Base-by-base conservation (phyloP, 2,888 invertebrate species). In the Malthinus seriepunctatus region DNA sequence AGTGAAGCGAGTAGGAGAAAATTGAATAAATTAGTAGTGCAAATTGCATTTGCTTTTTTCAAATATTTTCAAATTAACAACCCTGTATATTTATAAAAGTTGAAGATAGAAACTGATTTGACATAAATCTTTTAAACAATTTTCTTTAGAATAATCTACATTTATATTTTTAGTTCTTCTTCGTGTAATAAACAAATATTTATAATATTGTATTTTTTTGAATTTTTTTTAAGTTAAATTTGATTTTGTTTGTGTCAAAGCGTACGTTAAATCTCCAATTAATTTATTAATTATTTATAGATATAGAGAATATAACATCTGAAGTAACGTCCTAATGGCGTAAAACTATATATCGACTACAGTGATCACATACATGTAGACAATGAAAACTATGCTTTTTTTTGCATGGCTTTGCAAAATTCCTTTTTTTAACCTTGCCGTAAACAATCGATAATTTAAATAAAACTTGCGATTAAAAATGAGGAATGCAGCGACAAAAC, bases 331-430 rank as follows among this genome's bases (percentile, higher is more conserved):
- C 39, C 39, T 42, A 42, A 42, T 42, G 39, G 39, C 44, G 35
- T 56, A 60, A 60, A 60, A 55, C 55, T 63, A 55, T 63, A 62
- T 55, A 60, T 23, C 56, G 63, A 60, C 72, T 72, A 74, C 73
- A 67, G 71, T 71, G 70, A 74, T 73, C 73, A 74, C 73, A 73
- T 71, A 74, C 72, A 76, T 71, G 72, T 74, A 76, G 73, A 75
- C 73, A 71, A 71, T 72, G 70, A 74, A 55, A 71, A 71, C 70
- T 70, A 70, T 72, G 69, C 66, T 67, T 62, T 32, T 23, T 23
- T 68, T 67, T 71, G 69, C 70, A 67, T 67, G 65, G 69, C 65
- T 66, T 64, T 56, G 67, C 66, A 69, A 71, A 39, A 8, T 11
- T 23, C 8, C 9, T 9, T 69, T 68, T 63, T 69, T 51, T 68